These are phyloP conservation scores for Aphaenogaster floridana DNA, from an alignment of 1,140 invertebrate genomes.

Conservation along the genomic window DNA sequence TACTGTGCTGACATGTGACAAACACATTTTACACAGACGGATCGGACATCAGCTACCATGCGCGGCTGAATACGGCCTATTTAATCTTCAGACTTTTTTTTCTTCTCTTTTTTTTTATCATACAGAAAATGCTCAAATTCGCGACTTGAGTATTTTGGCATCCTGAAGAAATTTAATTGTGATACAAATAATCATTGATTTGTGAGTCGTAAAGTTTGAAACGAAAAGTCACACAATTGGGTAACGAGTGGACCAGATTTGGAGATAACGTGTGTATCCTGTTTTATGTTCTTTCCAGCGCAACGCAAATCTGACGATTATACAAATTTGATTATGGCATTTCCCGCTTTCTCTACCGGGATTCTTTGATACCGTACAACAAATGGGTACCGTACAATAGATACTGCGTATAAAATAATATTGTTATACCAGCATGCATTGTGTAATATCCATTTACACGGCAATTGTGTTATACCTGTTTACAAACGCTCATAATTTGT, in stretches of 20 bases:
- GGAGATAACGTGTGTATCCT: not conserved
- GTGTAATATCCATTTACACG: slow-evolving; percentile 53
- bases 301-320: not conserved
- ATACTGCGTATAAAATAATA: slow-evolving; percentile 42
- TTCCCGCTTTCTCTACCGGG: not conserved
- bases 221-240: not conserved
- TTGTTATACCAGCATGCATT: slow-evolving; percentile 40
- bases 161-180: not conserved
- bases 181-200: not conserved
- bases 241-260: not conserved
- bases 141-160: not conserved
- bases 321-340: not conserved
- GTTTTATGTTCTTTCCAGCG: slow-evolving; percentile 6
- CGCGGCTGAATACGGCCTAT: not conserved
- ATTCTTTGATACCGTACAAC: slow-evolving; percentile 3
- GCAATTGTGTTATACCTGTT: slow-evolving; percentile 53
- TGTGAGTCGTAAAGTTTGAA: not conserved
- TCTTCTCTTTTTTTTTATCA: not conserved
- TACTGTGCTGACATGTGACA: slow-evolving; percentile 13
- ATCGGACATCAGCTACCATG: not conserved
- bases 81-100: not conserved
- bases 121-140: not conserved
- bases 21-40: slow-evolving; percentile 4
- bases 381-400: slow-evolving; percentile 13
- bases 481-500: slow-evolving; percentile 56